phyloP scores from a whole-genome alignment of 1,140 invertebrate species.

The Wiebesia pumilae region DNA sequence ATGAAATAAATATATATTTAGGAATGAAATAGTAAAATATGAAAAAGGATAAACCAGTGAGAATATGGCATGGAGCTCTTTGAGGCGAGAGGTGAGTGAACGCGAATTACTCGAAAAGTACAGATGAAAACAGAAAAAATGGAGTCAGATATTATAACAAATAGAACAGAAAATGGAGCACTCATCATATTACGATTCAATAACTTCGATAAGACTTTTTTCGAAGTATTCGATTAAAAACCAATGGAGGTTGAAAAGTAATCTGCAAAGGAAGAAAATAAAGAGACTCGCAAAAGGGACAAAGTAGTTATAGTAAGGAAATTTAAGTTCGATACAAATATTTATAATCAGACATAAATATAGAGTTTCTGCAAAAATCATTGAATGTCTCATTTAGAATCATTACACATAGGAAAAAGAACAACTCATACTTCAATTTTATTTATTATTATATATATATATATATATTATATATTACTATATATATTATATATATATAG shows the following conservation, averaged over 20 bases:
- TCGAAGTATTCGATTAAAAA: slow-evolving; percentile 29
- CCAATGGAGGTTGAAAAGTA: neutral
- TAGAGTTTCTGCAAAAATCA: too few species aligned
- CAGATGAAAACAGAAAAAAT: slow-evolving; percentile 36
- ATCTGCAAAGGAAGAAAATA: neutral
- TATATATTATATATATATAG: too few species aligned
- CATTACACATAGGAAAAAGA: too few species aligned
- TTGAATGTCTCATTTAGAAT: too few species aligned
- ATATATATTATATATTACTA: too few species aligned
- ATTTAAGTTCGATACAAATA: neutral
- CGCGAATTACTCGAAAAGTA: slow-evolving; percentile 14
- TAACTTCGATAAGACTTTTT: slow-evolving; percentile 52
- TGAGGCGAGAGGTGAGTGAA: neutral
- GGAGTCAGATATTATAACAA: slow-evolving; percentile 15
- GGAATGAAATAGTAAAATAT: neutral
- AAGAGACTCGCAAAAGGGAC: neutral
- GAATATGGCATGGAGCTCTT: neutral
- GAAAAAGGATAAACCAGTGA: neutral
- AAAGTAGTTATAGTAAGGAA: neutral
- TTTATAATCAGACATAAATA: too few species aligned
- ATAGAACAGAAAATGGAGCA: slow-evolving; percentile 37
- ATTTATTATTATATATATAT: too few species aligned
- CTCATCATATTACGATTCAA: slow-evolving; percentile 47
- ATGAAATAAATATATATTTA: slow-evolving; percentile 2
- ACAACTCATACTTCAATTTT: too few species aligned